phyloP scores from a whole-genome alignment of 2,888 invertebrate genomes.

The Iphiclides podalirius region DNA sequence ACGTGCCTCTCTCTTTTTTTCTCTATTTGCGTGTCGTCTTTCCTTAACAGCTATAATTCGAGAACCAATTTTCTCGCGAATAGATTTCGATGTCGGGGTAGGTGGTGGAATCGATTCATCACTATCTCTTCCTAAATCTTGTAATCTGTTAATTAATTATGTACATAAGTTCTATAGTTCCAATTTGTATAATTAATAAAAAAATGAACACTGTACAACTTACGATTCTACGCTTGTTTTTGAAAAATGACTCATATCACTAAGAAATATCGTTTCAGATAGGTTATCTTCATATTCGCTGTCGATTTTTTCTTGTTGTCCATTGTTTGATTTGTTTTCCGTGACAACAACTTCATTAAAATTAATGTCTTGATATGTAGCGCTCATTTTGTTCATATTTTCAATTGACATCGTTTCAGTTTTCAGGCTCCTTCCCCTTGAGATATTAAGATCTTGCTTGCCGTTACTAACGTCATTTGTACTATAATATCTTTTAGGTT shows the following conservation, averaged over 20 bases:
- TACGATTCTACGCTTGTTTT: constrained; percentile 62
- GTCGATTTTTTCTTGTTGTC: constrained; percentile 36
- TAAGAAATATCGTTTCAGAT: constrained; percentile 39
- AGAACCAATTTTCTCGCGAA: constrained; percentile 56
- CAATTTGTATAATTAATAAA: not conserved
- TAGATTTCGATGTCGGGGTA: constrained; percentile 43
- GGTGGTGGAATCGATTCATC: constrained; percentile 42
- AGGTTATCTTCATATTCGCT: constrained; percentile 33
- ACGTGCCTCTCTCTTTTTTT: constrained; percentile 44
- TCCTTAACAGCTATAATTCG: constrained; percentile 48
- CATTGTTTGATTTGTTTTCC: constrained; percentile 36
- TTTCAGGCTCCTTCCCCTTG: constrained; percentile 28
- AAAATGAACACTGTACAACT: constrained; percentile 43
- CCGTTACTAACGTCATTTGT: constrained; percentile 37
- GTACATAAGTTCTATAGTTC: too few relatives aligned
- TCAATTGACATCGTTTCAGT: constrained; percentile 39
- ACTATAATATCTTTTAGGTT: constrained; percentile 38
- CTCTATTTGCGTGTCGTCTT: constrained; percentile 37
- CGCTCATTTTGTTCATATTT: constrained; percentile 40
- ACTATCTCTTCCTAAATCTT: constrained; percentile 46
- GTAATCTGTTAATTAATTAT: constrained; percentile 56
- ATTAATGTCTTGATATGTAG: constrained; percentile 38
- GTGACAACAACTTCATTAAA: constrained; percentile 42
- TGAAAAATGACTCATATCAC: constrained; percentile 36
- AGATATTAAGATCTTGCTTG: constrained; percentile 30